Base-by-base conservation (phyloP, 2,888 invertebrate genomes). In the Bugula neritina region DNA sequence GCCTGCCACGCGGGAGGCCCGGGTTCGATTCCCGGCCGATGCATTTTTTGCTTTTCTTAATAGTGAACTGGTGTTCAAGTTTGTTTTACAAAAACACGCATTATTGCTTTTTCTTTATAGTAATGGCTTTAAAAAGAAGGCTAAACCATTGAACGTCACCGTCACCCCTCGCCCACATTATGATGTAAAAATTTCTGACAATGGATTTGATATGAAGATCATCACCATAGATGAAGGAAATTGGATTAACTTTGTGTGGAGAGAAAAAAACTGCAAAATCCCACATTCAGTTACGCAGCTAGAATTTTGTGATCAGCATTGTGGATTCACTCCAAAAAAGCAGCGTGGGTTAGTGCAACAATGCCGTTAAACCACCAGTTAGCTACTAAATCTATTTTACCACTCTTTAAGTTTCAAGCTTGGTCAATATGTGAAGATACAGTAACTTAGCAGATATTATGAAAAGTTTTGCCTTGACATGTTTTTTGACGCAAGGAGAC, bases 221-320 rank as follows among this genome's bases (percentile, higher is more conserved):
- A 79, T 84, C 63, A 76, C 79, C 70, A 75, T 84, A 35, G 83
- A 83, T 72, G 81, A 82, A 75, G 83, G 82, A 10, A 81, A 80
- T 73, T 73, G 79, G 10, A 76, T 84, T 17, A 78, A 79, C 71
- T 84, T 83, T 84, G 74, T 75, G 23, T 84, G 84, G 84, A 43
- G 43, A 43, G 43, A 43, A 43, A 77, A 78, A 54, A 75, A 79
- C 27, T 81, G 82, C 72, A 73, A 74, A 0, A 76, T 76, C 25
- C 81, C 81, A 1, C 80, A 80, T 73, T 77, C 79, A 10, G 76
- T 82, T 55, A 78, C 77, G 71, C 80, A 81, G 74, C 78, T 79
- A 17, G 76, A 75, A 52, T 79, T 77, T 72, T 77, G 77, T 27
- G 71, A 77, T 76, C 52, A 72, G 35, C 72, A 72, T 54, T 70